These are phyloP conservation scores for Sinocyclocheilus rhinocerous DNA, from an alignment of 2,113 vertebrate genomes.

Conservation along the genomic window DNA sequence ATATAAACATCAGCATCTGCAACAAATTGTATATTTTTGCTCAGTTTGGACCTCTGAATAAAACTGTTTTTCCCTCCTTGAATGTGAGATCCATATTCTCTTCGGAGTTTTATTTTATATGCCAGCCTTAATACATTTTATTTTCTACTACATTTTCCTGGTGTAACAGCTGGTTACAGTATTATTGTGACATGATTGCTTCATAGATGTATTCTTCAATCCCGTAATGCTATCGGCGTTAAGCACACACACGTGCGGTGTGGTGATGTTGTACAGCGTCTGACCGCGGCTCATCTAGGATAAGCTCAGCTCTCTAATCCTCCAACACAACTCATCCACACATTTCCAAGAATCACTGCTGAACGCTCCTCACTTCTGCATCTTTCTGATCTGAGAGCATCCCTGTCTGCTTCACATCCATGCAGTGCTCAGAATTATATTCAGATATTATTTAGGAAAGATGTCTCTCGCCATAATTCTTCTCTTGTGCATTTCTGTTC, in stretches of 20 bases:
- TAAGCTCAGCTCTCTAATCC: constrained; percentile 17
- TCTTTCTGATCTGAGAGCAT: background rate
- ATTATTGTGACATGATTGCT: background rate
- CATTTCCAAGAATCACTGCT: background rate
- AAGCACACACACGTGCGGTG: background rate
- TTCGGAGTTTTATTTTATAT: no score
- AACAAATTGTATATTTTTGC: no score
- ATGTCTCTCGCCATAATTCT: background rate
- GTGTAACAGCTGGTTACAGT: background rate
- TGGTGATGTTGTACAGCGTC: background rate
- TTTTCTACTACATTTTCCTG: background rate
- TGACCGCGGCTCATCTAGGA: background rate
- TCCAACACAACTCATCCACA: background rate
- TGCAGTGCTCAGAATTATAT: background rate
- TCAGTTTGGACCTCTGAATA: no score
- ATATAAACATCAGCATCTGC: no score
- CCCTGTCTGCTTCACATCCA: background rate
- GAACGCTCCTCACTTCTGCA: background rate
- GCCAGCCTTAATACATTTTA: background rate
- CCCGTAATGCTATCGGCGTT: background rate
- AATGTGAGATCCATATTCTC: no score
- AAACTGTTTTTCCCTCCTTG: no score
- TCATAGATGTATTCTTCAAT: background rate
- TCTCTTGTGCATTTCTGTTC: background rate
- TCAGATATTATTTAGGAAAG: background rate